Evolutionary conservation across 1,140 invertebrate species (phyloP), one percentile per base, ranked within the genome.

Genomic region (Belonocnema kinseyi): DNA sequence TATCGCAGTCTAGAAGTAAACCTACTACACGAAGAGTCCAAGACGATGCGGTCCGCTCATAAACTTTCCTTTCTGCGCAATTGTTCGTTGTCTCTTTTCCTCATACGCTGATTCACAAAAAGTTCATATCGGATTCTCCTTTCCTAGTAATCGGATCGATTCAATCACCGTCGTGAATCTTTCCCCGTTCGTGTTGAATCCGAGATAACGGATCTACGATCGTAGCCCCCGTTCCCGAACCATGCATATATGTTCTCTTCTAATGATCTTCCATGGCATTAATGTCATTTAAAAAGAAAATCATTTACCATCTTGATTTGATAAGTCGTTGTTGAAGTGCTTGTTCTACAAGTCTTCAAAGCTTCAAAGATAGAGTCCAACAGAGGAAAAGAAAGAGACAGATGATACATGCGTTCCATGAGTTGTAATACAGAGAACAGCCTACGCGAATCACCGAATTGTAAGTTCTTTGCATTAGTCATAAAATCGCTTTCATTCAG

Each of bases 261-360:
- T 66, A 66, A 66, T 66, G 61, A 66, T 46, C 13, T 40, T 26
- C 13, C n/a, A 26, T 66, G 6, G n/a, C n/a, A 66, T 40, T 66
- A n/a, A 66, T 40, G 21, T 3, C 0, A 26, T 26, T 66, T 66
- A n/a, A 40, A 21, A 40, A 16, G 26, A 1, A 40, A 33, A 46
- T 66, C 21, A 66, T 66, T 66, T 33, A 66, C 58, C 58, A 26
- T 33, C 21, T 66, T 66, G 61, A 66, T 66, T 66, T 33, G 61
- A 66, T 66, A 66, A 66, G 56, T 21, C 56, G 58, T 33, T 8
- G 14, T 66, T 66, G 13, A 66, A 66, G 40, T n/a, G 61, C 61
- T 40, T 66, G 26, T 66, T 66, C 61, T 66, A 66, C 58, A 66
- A 66, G 21, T 66, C 33, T 40, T 26, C 61, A 66, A 66, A 61